Base-by-base conservation (phyloP, 2,797 vertebrate species). In the Centroberyx gerrardi region DNA sequence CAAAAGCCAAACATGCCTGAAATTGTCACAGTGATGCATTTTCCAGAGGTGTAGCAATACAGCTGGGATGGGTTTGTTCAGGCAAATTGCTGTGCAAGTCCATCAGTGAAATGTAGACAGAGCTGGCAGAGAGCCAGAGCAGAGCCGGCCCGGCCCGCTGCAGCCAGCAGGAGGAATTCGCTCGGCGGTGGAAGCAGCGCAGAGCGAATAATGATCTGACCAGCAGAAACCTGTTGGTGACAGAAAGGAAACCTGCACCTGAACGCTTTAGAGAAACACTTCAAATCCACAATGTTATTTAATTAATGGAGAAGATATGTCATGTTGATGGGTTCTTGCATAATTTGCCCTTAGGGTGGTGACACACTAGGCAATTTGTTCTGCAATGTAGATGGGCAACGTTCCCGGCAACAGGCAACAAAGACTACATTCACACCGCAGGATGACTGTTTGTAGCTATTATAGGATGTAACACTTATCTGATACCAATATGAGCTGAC, bases 41-140 rank as follows among this genome's bases (percentile, higher is more conserved):
- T 92, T 88, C 83, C 90, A 92, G 90, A 87, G 85, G 68, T 81
- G 77, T 40, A 29, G 65, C 72, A 0, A 13, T 56, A 79, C 90
- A 91, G 91, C 90, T 92, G 91, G 90, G 87, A 84, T 70, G 29
- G 68, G 89, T 92, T 92, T 93, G 90, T 88, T 92, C 90, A 87
- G 88, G 86, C 86, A 90, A 89, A 90, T 88, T 87, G 83, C 87
- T 85, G 69, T 52, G 77, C 1, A 56, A 89, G 87, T 86, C 89
- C 87, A 82, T 89, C 84, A 77, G 78, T 87, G 86, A 91, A 88
- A 84, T 76, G 69, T 69, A 86, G 83, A 90, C 83, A 72, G 67
- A 49, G 42, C 84, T 90, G 92, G 89, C 86, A 44, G 27, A 0
- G 64, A 66, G 88, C 88, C 90, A 87, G 81, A 54, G 63, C 72